These are phyloP conservation scores for Tachina grossa DNA, from an alignment of 2,888 invertebrate genomes.

Conservation along the genomic window DNA sequence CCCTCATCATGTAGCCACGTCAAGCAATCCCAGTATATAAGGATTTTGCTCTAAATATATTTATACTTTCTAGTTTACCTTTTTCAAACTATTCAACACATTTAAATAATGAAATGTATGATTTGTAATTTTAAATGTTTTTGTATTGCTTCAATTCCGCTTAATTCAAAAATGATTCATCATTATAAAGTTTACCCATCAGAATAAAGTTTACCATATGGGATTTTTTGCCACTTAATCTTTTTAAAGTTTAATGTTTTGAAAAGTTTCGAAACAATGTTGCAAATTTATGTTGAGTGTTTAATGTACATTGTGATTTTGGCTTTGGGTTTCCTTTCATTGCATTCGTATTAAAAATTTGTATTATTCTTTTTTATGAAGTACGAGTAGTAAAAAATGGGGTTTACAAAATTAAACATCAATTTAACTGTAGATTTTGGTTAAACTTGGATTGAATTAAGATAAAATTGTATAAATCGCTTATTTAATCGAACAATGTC, in stretches of 20 bases:
- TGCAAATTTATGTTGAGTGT: constrained; percentile 16
- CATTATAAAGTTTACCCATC: not conserved
- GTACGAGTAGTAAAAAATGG: too few species aligned
- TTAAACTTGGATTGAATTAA: constrained; percentile 4
- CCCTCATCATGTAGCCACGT: too few species aligned
- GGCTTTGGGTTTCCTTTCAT: constrained; percentile 1
- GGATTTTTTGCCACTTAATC: not conserved
- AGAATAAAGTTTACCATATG: not conserved
- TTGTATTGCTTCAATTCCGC: not conserved
- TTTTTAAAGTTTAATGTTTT: not conserved
- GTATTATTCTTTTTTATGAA: not conserved
- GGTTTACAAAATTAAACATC: not conserved
- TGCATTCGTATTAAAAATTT: constrained; percentile 8
- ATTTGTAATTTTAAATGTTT: not conserved
- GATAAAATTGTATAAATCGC: not conserved
- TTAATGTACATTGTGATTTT: not conserved
- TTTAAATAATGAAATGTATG: too few species aligned
- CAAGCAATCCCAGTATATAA: too few species aligned
- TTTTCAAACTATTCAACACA: too few species aligned
- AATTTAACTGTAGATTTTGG: constrained; percentile 8
- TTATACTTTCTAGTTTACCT: too few species aligned
- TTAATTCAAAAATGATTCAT: constrained; percentile 26
- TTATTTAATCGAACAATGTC: too few species aligned
- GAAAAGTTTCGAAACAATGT: constrained; percentile 7
- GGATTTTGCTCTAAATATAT: too few species aligned